Conservation (phyloP, 2,888 invertebrate genomes). For the Noctua janthe region DNA sequence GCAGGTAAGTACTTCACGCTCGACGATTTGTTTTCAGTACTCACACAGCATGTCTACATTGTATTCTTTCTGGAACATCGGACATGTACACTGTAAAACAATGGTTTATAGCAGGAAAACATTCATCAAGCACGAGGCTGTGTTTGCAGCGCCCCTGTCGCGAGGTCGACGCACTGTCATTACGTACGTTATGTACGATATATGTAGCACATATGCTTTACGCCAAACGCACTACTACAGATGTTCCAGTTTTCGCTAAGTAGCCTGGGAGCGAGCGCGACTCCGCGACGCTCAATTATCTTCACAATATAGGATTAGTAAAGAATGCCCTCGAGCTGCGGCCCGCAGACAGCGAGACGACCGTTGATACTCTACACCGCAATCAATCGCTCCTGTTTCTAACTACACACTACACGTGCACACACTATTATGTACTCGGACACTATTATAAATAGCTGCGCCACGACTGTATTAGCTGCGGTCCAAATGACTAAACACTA, state of each 20-base stretch:
- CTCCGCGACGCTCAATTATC: constrained; percentile 53
- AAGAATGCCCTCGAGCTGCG: constrained; percentile 66
- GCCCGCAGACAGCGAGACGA: constrained; percentile 76
- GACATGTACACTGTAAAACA: constrained; percentile 73
- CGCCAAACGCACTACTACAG: constrained; percentile 68
- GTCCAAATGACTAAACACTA: constrained; percentile 51
- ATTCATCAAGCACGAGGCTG: constrained; percentile 73
- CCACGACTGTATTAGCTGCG: constrained; percentile 55
- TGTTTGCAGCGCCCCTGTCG: constrained; percentile 63
- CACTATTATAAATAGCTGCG: constrained; percentile 59
- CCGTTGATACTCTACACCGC: constrained; percentile 70
- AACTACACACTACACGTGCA: constrained; percentile 68
- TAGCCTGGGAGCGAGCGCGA: constrained; percentile 39
- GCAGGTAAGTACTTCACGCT: constrained; percentile 55
- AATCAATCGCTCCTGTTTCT: constrained; percentile 70
- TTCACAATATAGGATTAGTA: constrained; percentile 68
- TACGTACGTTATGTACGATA: constrained; percentile 53
- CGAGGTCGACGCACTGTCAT: constrained; percentile 70
- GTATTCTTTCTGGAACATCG: constrained; percentile 77
- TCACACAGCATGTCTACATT: constrained; percentile 72
- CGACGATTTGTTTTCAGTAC: constrained; percentile 64
- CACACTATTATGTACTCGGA: constrained; percentile 54
- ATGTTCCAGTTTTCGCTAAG: constrained; percentile 72
- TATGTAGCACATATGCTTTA: constrained; percentile 68
- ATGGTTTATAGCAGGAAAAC: constrained; percentile 77